Evolutionary conservation across 1,140 invertebrate species (phyloP).

Genomic region (Tetranychus cinnabarinus): DNA sequence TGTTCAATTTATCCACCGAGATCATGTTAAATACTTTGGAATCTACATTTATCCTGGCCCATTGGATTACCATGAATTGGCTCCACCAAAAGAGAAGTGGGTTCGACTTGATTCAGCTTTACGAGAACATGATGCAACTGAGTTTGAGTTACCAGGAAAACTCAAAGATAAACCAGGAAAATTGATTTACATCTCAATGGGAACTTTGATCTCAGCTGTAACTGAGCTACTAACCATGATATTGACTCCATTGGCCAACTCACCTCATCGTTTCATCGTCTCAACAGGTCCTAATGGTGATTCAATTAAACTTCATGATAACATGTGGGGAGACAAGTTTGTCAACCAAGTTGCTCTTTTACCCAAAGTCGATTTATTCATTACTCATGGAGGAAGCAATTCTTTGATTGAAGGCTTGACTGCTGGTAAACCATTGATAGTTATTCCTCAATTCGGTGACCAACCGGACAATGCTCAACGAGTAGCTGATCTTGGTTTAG

Average conservation of each 20-base stretch:
- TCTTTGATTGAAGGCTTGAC: too few relatives aligned
- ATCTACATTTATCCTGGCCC: too few relatives aligned
- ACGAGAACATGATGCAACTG: too few relatives aligned
- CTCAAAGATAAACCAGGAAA: background rate
- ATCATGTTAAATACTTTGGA: too few relatives aligned
- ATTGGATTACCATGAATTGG: too few relatives aligned
- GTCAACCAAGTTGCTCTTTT: background rate
- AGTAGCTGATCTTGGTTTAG: too few relatives aligned
- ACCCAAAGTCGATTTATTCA: background rate
- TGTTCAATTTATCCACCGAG: too few relatives aligned
- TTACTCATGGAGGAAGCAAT: background rate
- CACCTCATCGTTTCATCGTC: background rate
- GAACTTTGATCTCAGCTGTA: background rate
- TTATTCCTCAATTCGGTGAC: too few relatives aligned
- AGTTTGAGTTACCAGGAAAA: background rate
- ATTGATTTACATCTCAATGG: background rate
- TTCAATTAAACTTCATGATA: background rate
- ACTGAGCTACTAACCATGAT: background rate
- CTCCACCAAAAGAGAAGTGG: too few relatives aligned
- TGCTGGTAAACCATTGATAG: too few relatives aligned
- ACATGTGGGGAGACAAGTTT: background rate
- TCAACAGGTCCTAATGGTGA: background rate
- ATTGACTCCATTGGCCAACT: background rate
- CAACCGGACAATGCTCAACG: too few relatives aligned
- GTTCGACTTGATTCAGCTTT: too few relatives aligned